Percentiles rank a stretch among this genome's conserved stretches.
Conservation (phyloP, 2,888 invertebrate genomes). For the Zootermopsis nevadensis region DNA sequence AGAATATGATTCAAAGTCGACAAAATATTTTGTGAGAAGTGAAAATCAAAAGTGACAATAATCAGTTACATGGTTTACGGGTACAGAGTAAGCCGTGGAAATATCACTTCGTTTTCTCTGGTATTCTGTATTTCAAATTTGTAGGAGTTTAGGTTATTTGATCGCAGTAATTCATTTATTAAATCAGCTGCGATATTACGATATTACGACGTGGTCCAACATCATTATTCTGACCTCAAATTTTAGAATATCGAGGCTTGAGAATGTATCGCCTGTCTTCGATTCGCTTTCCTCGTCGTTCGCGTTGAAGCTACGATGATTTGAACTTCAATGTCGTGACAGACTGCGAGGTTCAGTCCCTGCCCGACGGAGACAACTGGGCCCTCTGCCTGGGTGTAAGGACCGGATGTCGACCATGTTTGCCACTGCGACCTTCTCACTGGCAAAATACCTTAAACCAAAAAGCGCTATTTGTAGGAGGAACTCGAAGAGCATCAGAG, state of each 20-base stretch:
- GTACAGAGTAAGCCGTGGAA: no score
- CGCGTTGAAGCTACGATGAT: slow-evolving; percentile 44
- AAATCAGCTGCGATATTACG: no score
- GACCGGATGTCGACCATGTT: not conserved
- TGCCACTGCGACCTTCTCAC: not conserved
- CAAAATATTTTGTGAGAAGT: no score
- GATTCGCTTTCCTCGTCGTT: slow-evolving; percentile 27
- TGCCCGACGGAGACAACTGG: not conserved
- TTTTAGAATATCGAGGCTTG: no score
- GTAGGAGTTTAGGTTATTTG: no score
- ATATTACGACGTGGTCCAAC: no score
- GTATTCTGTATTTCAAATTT: no score
- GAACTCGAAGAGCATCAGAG: not conserved
- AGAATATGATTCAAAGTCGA: not conserved
- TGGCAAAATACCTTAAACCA: not conserved
- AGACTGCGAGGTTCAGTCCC: slow-evolving; percentile 44
- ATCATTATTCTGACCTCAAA: no score
- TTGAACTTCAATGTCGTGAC: slow-evolving; percentile 49
- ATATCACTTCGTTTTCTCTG: no score
- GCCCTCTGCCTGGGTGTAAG: not conserved
- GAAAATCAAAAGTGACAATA: no score
- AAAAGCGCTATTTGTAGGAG: not conserved
- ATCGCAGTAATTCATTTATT: no score
- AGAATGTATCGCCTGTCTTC: not conserved
- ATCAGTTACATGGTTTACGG: no score